These are phyloP conservation scores for Eurystomus glaucurus DNA, from an alignment of 2,797 vertebrate species.

Conservation along the genomic window DNA sequence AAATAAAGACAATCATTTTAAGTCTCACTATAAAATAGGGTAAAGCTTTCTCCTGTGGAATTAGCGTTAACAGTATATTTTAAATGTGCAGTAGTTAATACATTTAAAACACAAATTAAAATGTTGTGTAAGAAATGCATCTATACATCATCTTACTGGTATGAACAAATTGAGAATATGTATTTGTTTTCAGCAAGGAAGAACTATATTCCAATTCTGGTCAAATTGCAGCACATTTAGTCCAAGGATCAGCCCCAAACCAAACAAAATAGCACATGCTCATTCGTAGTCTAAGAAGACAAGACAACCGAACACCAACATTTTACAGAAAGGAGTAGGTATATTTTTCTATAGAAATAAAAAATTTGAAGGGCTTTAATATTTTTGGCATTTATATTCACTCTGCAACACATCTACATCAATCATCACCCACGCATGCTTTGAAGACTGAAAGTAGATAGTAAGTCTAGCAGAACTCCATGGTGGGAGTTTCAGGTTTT, in stretches of 20 bases:
- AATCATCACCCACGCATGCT: constrained; percentile 52
- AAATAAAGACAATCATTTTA: neutral
- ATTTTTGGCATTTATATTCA: constrained; percentile 40
- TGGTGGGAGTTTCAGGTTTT: constrained; percentile 14
- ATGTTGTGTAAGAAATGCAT: neutral
- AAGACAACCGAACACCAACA: neutral
- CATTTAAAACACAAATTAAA: neutral
- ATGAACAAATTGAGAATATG: neutral
- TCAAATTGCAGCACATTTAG: neutral
- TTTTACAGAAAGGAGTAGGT: neutral
- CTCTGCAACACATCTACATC: constrained; percentile 46
- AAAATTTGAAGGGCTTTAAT: constrained; percentile 25
- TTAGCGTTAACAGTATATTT: neutral
- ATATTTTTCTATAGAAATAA: constrained; percentile 24
- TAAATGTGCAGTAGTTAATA: neutral
- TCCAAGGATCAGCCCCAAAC: neutral
- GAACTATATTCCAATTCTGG: neutral
- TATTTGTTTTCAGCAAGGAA: neutral
- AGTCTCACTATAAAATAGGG: neutral
- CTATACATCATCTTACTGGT: neutral
- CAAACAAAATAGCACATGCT: neutral
- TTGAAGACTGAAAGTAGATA: constrained; percentile 61
- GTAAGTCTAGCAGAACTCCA: constrained; percentile 57
- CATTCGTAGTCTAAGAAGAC: neutral
- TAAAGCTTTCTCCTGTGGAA: neutral